phyloP scores from a whole-genome alignment of 2,113 vertebrate species.

The Bufo gargarizans region DNA sequence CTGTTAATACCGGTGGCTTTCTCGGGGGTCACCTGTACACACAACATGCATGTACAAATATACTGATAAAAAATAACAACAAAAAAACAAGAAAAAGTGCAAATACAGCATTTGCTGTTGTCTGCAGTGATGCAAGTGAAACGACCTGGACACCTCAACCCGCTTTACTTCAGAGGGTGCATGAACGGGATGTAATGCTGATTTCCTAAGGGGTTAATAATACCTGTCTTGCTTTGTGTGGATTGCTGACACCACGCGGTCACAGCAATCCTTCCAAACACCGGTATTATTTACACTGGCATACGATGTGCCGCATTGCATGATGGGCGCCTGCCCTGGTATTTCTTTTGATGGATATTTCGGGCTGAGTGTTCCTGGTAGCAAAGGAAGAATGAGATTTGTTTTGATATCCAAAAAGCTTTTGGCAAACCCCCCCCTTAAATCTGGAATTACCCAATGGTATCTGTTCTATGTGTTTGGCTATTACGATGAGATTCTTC shows the following conservation, averaged over 20 bases:
- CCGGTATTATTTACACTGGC: slow-evolving; percentile 34
- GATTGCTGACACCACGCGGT: slow-evolving; percentile 5
- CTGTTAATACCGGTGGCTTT: slow-evolving; percentile 10
- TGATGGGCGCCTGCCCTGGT: background rate
- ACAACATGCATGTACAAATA: slow-evolving; percentile 4
- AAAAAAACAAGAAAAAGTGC: slow-evolving; percentile 46
- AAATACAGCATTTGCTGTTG: slow-evolving; percentile 19
- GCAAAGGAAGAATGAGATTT: slow-evolving; percentile 28
- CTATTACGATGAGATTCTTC: background rate
- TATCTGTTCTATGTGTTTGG: background rate
- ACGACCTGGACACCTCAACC: background rate
- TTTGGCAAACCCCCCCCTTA: background rate
- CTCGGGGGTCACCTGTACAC: slow-evolving; percentile 6
- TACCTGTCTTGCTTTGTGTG: background rate
- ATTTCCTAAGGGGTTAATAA: background rate
- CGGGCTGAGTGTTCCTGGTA: slow-evolving; percentile 31
- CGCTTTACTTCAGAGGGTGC: background rate
- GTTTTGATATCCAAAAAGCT: slow-evolving; percentile 35
- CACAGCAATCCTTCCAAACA: background rate
- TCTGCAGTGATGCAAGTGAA: background rate
- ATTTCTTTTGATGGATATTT: slow-evolving; percentile 35
- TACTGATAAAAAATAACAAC: slow-evolving; percentile 11
- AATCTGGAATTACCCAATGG: background rate
- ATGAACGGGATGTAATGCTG: background rate
- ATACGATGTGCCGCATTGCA: background rate